phyloP scores from a whole-genome alignment of 1,140 invertebrate genomes.

The Drosophila pectinifera region DNA sequence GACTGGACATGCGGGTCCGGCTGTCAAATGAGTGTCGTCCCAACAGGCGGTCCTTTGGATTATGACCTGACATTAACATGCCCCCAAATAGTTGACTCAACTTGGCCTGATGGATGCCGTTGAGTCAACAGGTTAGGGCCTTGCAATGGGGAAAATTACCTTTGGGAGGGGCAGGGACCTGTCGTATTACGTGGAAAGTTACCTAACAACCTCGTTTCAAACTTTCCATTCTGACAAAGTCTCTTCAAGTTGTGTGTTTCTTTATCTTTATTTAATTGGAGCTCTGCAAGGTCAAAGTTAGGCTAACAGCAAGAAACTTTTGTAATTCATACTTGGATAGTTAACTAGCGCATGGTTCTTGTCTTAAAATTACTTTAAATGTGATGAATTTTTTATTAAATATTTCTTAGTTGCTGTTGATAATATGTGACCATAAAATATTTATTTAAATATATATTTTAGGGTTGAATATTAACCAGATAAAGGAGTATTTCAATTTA shows the following conservation, averaged over 20 bases:
- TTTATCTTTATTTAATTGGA: not conserved
- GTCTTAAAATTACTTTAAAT: not conserved
- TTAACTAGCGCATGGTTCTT: not conserved
- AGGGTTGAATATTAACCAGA: too few species aligned
- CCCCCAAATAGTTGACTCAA: slow-evolving; percentile 40
- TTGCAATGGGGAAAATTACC: not conserved
- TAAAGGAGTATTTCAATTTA: too few species aligned
- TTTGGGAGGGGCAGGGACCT: not conserved
- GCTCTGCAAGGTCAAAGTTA: not conserved
- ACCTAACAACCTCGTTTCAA: slow-evolving; percentile 18
- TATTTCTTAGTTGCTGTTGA: too few species aligned
- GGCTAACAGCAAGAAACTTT: not conserved
- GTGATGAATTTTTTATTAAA: not conserved
- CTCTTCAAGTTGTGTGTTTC: not conserved
- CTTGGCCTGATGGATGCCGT: slow-evolving; percentile 20
- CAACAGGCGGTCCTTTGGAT: slow-evolving; percentile 40
- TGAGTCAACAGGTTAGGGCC: slow-evolving; percentile 40
- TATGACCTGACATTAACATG: slow-evolving; percentile 50
- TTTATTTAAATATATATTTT: not conserved
- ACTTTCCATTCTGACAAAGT: not conserved
- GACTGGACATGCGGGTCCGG: not conserved
- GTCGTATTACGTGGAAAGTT: slow-evolving; percentile 10
- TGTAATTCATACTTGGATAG: not conserved
- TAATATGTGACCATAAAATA: too few species aligned
- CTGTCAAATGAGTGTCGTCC: slow-evolving; percentile 40